Evolutionary conservation across 2,888 invertebrate species (phyloP).

Genomic region (Hofmannophila pseudospretella): DNA sequence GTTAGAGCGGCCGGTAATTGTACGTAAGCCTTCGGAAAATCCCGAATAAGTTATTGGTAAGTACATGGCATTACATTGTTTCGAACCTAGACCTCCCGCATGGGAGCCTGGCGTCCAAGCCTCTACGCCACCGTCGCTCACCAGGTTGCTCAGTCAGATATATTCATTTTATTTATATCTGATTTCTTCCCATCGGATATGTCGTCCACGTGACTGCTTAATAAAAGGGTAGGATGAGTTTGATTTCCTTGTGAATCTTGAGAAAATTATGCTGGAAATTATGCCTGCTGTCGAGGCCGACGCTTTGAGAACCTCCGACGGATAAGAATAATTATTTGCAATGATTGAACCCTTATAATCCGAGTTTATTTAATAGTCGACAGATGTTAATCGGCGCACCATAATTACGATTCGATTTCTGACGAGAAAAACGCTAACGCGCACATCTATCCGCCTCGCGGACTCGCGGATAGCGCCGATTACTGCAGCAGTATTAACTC

Average conservation of each 20-base stretch:
- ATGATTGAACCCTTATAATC: constrained; percentile 76
- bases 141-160: no score
- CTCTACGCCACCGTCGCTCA: background rate
- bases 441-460: constrained; percentile 24
- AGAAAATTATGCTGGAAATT: constrained; percentile 63
- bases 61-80: no score
- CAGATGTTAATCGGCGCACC: constrained; percentile 74
- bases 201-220: constrained; percentile 64
- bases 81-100: no score
- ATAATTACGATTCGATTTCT: constrained; percentile 71
- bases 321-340: constrained; percentile 77
- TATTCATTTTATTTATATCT: no score
- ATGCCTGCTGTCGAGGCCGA: constrained; percentile 39
- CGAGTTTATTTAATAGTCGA: constrained; percentile 74
- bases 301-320: constrained; percentile 72
- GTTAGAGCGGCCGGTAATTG: no score
- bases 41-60: no score
- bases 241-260: constrained; percentile 73
- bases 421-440: constrained; percentile 67
- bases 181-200: background rate
- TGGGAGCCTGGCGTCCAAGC: no score
- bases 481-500: constrained; percentile 31
- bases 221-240: constrained; percentile 65
- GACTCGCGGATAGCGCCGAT: constrained; percentile 33
- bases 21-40: no score